phyloP scores from a whole-genome alignment of 1,140 invertebrate genomes.

The Anastrepha obliqua region DNA sequence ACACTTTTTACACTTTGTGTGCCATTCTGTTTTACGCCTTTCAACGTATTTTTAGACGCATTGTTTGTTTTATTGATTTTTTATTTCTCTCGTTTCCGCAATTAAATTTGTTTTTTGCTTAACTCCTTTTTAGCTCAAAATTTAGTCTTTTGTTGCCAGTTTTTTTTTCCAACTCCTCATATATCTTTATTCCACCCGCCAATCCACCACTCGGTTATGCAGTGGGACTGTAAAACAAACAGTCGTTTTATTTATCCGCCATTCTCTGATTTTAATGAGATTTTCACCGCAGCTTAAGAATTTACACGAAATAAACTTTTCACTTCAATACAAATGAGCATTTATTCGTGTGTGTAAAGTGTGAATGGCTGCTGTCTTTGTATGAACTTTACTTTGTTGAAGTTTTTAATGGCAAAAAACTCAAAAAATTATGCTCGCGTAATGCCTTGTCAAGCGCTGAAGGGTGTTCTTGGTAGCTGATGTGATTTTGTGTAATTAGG shows the following conservation, averaged over 20 bases:
- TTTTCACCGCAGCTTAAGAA: background rate
- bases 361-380: background rate
- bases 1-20: too few relatives aligned
- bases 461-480: too few relatives aligned
- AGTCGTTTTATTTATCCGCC: background rate
- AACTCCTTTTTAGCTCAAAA: background rate
- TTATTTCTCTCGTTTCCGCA: background rate
- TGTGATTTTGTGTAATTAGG: too few relatives aligned
- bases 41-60: background rate
- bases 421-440: too few relatives aligned
- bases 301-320: background rate
- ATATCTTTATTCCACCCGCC: background rate
- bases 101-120: background rate
- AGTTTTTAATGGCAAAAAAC: background rate
- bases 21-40: too few relatives aligned
- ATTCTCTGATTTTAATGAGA: conserved; percentile 26
- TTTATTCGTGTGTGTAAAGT: background rate
- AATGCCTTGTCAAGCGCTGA: too few relatives aligned
- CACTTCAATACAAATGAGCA: background rate
- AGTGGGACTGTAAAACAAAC: background rate
- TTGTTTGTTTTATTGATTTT: background rate
- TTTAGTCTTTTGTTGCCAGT: background rate
- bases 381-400: background rate
- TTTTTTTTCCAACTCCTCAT: background rate
- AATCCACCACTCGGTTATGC: background rate